Conservation (phyloP, 2,113 vertebrate genomes). For the Verasper variegatus region DNA sequence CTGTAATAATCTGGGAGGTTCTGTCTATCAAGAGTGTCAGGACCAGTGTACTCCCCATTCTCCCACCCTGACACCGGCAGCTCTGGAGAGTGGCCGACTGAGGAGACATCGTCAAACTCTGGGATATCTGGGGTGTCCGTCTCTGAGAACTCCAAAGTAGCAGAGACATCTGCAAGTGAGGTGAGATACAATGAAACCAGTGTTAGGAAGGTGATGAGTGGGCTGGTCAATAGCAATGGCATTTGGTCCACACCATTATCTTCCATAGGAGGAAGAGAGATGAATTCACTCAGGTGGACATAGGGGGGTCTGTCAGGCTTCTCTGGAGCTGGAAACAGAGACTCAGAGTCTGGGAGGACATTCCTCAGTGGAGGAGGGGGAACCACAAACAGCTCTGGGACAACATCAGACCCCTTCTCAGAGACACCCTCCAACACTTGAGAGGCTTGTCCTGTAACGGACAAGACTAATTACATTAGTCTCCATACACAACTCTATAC, state of each 20-base stretch:
- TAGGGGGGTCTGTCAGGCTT: constrained; percentile 79
- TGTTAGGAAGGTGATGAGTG: not conserved
- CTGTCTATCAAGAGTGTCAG: constrained; percentile 1
- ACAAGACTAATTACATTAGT: not conserved
- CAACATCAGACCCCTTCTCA: constrained; percentile 27
- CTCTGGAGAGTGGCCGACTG: constrained; percentile 27
- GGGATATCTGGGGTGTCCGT: constrained; percentile 6
- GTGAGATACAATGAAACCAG: not conserved
- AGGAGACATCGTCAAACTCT: constrained; percentile 37
- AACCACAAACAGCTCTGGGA: constrained; percentile 51
- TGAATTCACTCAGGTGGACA: constrained; percentile 57
- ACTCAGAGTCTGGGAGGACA: constrained; percentile 64
- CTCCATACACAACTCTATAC: not conserved
- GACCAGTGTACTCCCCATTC: constrained; percentile 2
- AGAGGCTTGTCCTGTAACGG: constrained; percentile 55
- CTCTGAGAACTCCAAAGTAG: constrained; percentile 44
- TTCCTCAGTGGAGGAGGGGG: constrained; percentile 74
- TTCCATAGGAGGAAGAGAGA: constrained; percentile 18
- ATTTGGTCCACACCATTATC: constrained; percentile 25
- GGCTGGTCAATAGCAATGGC: not conserved
- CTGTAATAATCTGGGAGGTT: not conserved
- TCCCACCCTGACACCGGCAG: constrained; percentile 29
- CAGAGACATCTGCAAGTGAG: constrained; percentile 22
- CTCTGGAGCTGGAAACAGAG: constrained; percentile 73
- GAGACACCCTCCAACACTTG: constrained; percentile 37